Percentiles rank a stretch among this genome's conserved stretches.
phyloP scores from a whole-genome alignment of 2,888 invertebrate species.

The Notodonta ziczac region DNA sequence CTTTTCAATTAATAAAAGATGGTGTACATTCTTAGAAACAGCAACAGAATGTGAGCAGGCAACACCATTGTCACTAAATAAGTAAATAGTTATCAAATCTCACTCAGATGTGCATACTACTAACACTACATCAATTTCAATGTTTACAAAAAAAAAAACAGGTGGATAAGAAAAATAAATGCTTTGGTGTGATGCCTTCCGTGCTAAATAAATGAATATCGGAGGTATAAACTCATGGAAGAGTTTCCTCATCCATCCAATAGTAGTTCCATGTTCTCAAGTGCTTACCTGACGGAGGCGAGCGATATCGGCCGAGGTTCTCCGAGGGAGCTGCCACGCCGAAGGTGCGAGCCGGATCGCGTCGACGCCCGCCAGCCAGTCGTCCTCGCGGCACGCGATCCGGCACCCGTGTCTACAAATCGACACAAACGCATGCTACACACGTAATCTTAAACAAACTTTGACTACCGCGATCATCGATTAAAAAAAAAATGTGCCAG shows the following conservation, averaged over 20 bases:
- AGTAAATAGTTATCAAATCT: too few species aligned
- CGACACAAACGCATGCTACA: conserved; percentile 44
- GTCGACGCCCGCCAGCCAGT: conserved; percentile 52
- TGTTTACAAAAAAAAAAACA: too few species aligned
- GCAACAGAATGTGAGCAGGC: too few species aligned
- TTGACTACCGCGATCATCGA: conserved; percentile 32
- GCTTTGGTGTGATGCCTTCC: too few species aligned
- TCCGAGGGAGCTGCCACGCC: conserved; percentile 40
- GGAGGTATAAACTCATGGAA: too few species aligned
- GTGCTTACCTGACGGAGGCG: conserved; percentile 60
- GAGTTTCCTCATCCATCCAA: conserved; percentile 43
- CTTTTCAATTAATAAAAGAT: too few species aligned
- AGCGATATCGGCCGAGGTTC: conserved; percentile 54
- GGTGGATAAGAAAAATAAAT: too few species aligned
- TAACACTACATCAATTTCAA: too few species aligned
- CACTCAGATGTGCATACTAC: too few species aligned
- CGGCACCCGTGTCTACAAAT: conserved; percentile 36
- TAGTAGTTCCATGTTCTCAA: conserved; percentile 44
- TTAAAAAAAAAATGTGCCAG: conserved; percentile 27
- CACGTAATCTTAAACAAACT: conserved; percentile 54
- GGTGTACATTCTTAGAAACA: too few species aligned
- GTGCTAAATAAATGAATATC: too few species aligned
- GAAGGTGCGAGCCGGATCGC: conserved; percentile 44
- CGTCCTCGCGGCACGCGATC: conserved; percentile 60
- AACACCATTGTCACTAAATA: too few species aligned